Conservation (phyloP, 2,797 vertebrate species). For the Austrolebias charrua region DNA sequence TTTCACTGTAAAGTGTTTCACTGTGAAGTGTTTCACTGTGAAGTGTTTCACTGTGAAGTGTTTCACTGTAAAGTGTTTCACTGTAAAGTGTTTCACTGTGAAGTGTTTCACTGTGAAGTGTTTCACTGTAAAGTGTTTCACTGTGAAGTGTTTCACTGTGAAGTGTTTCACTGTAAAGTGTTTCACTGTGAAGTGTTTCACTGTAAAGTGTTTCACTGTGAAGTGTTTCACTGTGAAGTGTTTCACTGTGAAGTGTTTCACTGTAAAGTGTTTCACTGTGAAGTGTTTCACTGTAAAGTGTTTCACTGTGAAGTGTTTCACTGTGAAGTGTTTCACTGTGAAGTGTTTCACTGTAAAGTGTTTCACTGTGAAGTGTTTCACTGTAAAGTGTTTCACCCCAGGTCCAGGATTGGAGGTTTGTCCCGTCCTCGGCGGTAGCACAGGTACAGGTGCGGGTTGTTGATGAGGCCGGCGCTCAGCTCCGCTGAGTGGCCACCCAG, state of each 20-base stretch:
- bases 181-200: no score
- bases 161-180: accelerated
- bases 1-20: slow-evolving; percentile 60
- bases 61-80: slow-evolving; percentile 60
- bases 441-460: slow-evolving; percentile 90
- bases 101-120: no score
- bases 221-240: slow-evolving; percentile 78
- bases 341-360: accelerated
- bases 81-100: slow-evolving; percentile 77
- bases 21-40: slow-evolving; percentile 77
- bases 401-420: slow-evolving; percentile 88
- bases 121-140: slow-evolving; percentile 60
- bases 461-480: slow-evolving; percentile 89
- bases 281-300: accelerated
- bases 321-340: no score
- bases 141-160: no score
- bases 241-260: no score
- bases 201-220: slow-evolving; percentile 65
- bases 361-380: no score
- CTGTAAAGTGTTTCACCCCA: slow-evolving; percentile 79
- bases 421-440: slow-evolving; percentile 90
- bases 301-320: slow-evolving; percentile 77
- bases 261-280: slow-evolving; percentile 71
- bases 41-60: no score
- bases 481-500: slow-evolving; percentile 87